A percentile compares a stretch with the other conserved stretches of the same genome.
These are phyloP conservation scores for Podiceps cristatus DNA, from an alignment of 2,113 vertebrate genomes.

Conservation along the genomic window DNA sequence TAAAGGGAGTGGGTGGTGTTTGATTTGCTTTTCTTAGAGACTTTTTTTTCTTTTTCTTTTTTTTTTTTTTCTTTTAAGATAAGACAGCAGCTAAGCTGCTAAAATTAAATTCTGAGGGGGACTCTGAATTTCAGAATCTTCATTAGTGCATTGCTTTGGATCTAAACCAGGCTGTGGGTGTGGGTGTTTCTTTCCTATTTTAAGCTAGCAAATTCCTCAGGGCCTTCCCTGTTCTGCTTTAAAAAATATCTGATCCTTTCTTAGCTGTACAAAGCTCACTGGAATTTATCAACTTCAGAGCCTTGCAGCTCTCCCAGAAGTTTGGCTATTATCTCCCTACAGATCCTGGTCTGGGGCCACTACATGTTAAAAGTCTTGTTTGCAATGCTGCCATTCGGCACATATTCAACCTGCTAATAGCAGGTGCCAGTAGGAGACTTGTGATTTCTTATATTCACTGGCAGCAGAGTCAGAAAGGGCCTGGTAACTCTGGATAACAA, in stretches of 20 bases:
- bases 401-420: background rate
- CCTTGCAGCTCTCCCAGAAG: background rate
- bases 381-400: background rate
- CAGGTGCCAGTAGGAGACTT: background rate
- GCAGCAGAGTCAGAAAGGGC: background rate
- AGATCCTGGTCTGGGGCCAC: background rate
- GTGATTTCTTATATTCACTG: background rate
- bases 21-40: slow-evolving; percentile 45
- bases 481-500: background rate
- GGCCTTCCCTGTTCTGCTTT: slow-evolving; percentile 16
- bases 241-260: background rate
- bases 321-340: background rate
- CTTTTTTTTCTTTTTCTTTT: background rate
- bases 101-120: slow-evolving; percentile 38
- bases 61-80: background rate
- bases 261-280: background rate
- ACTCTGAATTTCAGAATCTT: slow-evolving; percentile 19
- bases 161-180: background rate
- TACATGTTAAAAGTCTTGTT: accelerated
- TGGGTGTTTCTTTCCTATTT: slow-evolving; percentile 26
- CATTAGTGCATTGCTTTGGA: background rate
- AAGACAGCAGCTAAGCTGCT: slow-evolving; percentile 1
- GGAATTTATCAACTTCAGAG: background rate
- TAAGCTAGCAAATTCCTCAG: slow-evolving; percentile 14
- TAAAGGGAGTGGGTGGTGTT: slow-evolving; percentile 48